Evolutionary conservation across 2,797 vertebrate species (phyloP), one percentile per base, ranked within the genome.

Genomic region (Molossus molossus): DNA sequence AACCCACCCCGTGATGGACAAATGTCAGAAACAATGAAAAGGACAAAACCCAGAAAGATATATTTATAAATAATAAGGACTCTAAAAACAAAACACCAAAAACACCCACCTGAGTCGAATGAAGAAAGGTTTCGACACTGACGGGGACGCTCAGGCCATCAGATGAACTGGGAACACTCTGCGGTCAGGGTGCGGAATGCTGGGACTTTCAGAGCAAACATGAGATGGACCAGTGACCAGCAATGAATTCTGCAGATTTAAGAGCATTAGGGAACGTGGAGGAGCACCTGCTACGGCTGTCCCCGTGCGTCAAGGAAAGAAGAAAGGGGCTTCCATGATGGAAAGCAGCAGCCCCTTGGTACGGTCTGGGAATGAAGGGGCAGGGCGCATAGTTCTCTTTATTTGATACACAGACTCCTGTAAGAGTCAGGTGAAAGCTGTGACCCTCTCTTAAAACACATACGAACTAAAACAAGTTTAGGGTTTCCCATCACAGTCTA

Each of bases 11-110:
- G 6, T n/a, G 55, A 79, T 55, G 79, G 23, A 18, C 29, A 83
- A 67, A 37, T 69, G 53, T 82, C 77, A 58, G 65, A 65, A 77
- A 62, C 87, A 62, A 85, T 70, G 87, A 45, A 60, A 89, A 81
- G 5, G 23, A 29, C 18, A 60, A 83, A 76, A 10, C 14, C 37
- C 40, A 83, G 33, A n/a, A 64, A 58, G 29, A 48, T 27, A 48
- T 18, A 67, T 58, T 75, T 57, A 67, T 50, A 50, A 45, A 8
- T 58, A 79, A 70, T 21, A 83, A 60, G 73, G 27, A 88, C 17
- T 27, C 10, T n/a, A 80, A 50, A 58, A 75, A 77, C 64, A 45
- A 27, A 70, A 23, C 2, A 70, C 20, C 21, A 69, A 72, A 72
- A 23, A 45, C 4, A 45, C 29, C 62, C 53, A 25, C 25, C 18